A percentile compares a stretch with the other conserved stretches of the same genome.
Evolutionary conservation across 1,140 invertebrate species (phyloP).

Genomic region (Schlechtendalia chinensis): DNA sequence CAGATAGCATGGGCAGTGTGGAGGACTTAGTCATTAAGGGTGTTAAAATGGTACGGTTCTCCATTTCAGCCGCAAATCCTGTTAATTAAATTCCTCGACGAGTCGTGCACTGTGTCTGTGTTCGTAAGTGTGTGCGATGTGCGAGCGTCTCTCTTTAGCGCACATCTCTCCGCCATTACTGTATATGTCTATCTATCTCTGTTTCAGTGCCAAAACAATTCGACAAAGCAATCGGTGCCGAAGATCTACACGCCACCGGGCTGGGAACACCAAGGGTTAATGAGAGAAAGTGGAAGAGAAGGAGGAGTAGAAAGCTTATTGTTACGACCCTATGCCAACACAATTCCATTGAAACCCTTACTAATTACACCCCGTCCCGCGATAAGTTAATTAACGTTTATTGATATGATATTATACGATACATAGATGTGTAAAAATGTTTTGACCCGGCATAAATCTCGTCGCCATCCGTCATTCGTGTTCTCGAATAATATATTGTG

Average conservation of each 20-base stretch:
- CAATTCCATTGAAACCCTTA: background rate
- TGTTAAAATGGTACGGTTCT: slow-evolving; percentile 43
- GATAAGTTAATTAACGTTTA: slow-evolving; percentile 34
- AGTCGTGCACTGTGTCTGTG: slow-evolving; percentile 19
- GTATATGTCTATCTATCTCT: background rate
- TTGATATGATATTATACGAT: slow-evolving; percentile 12
- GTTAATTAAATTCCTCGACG: slow-evolving; percentile 44
- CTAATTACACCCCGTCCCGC: slow-evolving; percentile 17
- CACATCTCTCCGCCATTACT: background rate
- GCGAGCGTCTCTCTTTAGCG: background rate
- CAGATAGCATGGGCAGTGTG: background rate
- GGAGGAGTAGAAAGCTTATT: slow-evolving; percentile 5
- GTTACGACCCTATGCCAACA: slow-evolving; percentile 29
- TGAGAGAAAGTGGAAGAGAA: background rate
- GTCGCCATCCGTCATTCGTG: too few species aligned
- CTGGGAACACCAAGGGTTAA: background rate
- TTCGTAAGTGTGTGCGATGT: background rate
- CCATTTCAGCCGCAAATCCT: slow-evolving; percentile 33
- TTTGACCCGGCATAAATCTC: background rate
- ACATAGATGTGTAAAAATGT: slow-evolving; percentile 13
- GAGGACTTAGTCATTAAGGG: slow-evolving; percentile 37
- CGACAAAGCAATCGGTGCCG: slow-evolving; percentile 10
- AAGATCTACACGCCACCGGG: background rate
- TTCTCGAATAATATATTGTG: too few species aligned
- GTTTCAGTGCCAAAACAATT: slow-evolving; percentile 39